Percentiles rank a stretch among this genome's conserved stretches.
phyloP scores from a whole-genome alignment of 2,797 vertebrate genomes.

The Pangasius sanitwongsei region DNA sequence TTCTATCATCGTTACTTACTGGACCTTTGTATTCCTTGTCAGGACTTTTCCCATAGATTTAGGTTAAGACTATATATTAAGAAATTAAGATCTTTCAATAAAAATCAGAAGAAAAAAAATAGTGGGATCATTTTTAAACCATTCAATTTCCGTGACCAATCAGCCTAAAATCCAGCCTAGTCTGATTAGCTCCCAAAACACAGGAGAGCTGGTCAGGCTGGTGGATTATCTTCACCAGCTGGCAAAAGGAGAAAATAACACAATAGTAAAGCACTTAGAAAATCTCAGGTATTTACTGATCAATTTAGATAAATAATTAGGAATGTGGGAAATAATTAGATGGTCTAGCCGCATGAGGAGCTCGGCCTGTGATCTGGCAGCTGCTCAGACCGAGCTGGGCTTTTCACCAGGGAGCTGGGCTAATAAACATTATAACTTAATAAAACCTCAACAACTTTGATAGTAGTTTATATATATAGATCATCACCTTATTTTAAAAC shows the following conservation, averaged over 20 bases:
- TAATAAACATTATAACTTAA: not conserved
- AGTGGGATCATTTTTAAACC: not conserved
- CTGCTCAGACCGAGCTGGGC: not conserved
- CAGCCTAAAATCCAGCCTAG: not conserved
- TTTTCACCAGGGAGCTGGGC: not conserved
- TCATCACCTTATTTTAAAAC: not conserved
- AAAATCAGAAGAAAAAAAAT: not conserved
- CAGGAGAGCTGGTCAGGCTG: not conserved
- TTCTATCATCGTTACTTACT: not conserved
- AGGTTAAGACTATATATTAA: not conserved
- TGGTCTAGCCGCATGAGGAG: not conserved
- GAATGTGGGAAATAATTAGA: not conserved
- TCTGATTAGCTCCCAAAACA: not conserved
- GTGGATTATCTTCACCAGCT: no score
- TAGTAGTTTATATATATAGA: not conserved
- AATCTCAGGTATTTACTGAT: no score
- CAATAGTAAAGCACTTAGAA: not conserved
- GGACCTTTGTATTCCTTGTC: not conserved
- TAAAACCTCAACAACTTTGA: not conserved
- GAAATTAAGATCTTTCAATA: not conserved
- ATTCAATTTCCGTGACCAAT: not conserved
- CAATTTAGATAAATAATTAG: no score
- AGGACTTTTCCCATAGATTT: not conserved
- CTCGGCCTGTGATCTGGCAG: not conserved
- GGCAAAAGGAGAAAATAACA: not conserved